Evolutionary conservation across 2,113 vertebrate species (phyloP), one percentile per base, ranked within the genome.

Genomic region (Castor canadensis): DNA sequence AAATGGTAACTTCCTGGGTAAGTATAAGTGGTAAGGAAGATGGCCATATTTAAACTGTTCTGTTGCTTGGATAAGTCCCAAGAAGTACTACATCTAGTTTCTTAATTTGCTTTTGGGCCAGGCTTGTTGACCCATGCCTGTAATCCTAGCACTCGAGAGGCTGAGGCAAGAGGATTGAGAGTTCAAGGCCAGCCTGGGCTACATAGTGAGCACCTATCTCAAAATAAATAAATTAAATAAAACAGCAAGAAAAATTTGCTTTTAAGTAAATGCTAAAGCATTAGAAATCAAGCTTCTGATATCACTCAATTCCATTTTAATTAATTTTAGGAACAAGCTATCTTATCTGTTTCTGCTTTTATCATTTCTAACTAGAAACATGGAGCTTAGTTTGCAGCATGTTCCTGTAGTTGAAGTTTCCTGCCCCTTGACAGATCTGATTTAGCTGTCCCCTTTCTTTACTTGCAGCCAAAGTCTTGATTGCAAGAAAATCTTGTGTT

Each of bases 361-460:
- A 45, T 1, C 7, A 32, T 80, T 80, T 82, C 38, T 73, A 94
- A 89, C 56, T 2, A 9, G 89, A 94, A 91, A 83, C 43, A 28
- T 49, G 52, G 38, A 77, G 26, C 71, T 58, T 81, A 0, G n/a
- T 66, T 58, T 90, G 89, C 52, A 92, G 24, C 35, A n/a, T 47
- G 47, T 67, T 30, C 13, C 30, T 87, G 12, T 16, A 56, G 47
- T 89, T 80, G 64, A 30, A 64, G 26, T 56, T 56, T 89, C 71
- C 94, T 91, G 83, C 52, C 24, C 20, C 60, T 69, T 32, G 67
- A 94, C 45, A 72, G n/a, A 87, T 84, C 9, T 80, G 52, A 94
- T 0, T 0, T 26, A 28, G 66, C 58, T 43, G 47, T 87, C 24
- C 43, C 15, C 32, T 73, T 75, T 43, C 75, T 82, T 82, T 81